phyloP scores from a whole-genome alignment of 92 coral and sea anemone genomes.

The Pocillopora grandis region DNA sequence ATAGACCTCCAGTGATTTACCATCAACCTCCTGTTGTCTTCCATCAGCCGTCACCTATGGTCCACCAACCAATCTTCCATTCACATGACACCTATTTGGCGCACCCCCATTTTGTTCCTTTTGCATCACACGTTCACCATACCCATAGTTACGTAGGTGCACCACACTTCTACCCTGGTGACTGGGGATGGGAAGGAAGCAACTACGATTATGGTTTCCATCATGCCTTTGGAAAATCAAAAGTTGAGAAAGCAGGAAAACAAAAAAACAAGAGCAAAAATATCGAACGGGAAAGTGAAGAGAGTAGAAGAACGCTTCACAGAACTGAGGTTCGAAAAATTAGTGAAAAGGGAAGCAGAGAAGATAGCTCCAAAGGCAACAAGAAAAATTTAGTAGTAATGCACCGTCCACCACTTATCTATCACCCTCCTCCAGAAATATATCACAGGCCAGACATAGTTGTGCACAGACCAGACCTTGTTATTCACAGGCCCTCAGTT shows the following conservation, averaged over 20 bases:
- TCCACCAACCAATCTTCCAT: constrained; percentile 79
- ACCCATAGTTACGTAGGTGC: constrained; percentile 84
- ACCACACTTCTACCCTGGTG: constrained; percentile 82
- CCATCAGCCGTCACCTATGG: constrained; percentile 94
- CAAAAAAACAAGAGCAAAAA: constrained; percentile 23
- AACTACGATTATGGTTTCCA: constrained; percentile 49
- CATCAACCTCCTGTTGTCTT: constrained; percentile 91
- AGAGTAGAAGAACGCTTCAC: constrained; percentile 8
- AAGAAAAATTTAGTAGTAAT: constrained; percentile 84
- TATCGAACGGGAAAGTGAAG: constrained; percentile 21
- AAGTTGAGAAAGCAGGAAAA: constrained; percentile 58
- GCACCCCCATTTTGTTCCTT: constrained; percentile 74
- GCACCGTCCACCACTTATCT: constrained; percentile 92
- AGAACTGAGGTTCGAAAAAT: not conserved
- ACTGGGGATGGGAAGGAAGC: constrained; percentile 73
- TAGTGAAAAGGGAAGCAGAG: constrained; percentile 9
- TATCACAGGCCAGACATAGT: constrained; percentile 85
- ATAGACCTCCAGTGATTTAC: constrained; percentile 88
- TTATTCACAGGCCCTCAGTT: constrained; percentile 89
- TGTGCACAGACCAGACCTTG: constrained; percentile 86
- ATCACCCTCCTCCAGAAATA: constrained; percentile 97
- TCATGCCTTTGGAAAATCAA: constrained; percentile 75
- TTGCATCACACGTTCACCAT: constrained; percentile 65
- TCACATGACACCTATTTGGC: constrained; percentile 90
- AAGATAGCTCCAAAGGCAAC: constrained; percentile 42